A percentile compares a stretch with the other conserved stretches of the same genome.
Evolutionary conservation across 2,113 vertebrate species (phyloP).

Genomic region (Chaetura pelagica): DNA sequence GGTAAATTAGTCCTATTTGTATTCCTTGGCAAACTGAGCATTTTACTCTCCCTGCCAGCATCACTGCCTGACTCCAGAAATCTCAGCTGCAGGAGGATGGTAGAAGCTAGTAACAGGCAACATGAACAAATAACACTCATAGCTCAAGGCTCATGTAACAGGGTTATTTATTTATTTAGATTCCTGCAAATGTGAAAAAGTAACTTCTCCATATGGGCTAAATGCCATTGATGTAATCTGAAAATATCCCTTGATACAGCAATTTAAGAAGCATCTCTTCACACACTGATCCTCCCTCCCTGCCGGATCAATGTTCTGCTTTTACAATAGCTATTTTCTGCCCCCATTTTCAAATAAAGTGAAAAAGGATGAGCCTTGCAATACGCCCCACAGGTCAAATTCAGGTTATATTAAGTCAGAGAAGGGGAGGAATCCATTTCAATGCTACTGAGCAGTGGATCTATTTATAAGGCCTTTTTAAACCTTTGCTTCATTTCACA

Average conservation of each 20-base stretch:
- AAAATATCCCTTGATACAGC: neutral
- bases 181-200: constrained; percentile 11
- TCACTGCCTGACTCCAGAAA: constrained; percentile 12
- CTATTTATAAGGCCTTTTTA: constrained; percentile 58
- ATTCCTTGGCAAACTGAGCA: constrained; percentile 23
- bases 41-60: neutral
- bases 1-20: constrained; percentile 38
- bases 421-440: constrained; percentile 45
- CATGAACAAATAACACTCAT: neutral
- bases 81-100: neutral
- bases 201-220: neutral
- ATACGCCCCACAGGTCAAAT: constrained; percentile 55
- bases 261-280: constrained; percentile 13
- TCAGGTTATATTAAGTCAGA: constrained; percentile 65
- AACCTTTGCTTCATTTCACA: constrained; percentile 49
- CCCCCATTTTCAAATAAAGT: constrained; percentile 39
- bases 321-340: constrained; percentile 28
- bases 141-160: neutral
- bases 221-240: constrained; percentile 10
- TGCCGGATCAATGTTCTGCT: constrained; percentile 28
- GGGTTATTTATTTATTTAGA: constrained; percentile 47
- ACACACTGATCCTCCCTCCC: neutral
- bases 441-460: constrained; percentile 40
- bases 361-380: constrained; percentile 52
- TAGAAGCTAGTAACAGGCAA: neutral